Percentiles rank a stretch among this genome's conserved stretches.
phyloP scores from a whole-genome alignment of 2,888 invertebrate species.

The Thereva unica region DNA sequence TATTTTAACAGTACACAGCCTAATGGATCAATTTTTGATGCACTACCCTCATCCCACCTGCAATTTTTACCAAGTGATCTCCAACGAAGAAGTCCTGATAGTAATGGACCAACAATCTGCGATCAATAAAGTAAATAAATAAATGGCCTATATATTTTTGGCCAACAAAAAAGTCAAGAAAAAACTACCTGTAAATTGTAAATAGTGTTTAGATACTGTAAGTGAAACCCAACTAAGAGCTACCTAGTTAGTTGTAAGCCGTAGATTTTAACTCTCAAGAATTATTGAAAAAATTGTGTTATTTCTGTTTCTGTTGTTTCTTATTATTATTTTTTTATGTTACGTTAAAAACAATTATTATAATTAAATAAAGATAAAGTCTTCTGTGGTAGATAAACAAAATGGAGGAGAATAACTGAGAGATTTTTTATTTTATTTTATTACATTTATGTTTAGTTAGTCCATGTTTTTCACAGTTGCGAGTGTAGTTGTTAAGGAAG shows the following conservation, averaged over 20 bases:
- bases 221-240: constrained; percentile 13
- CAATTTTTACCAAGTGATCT: constrained; percentile 35
- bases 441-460: constrained; percentile 1
- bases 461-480: constrained; percentile 30
- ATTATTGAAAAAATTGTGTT: too few species aligned
- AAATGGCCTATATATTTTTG: background rate
- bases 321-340: constrained; percentile 21
- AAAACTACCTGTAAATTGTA: constrained; percentile 27
- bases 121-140: constrained; percentile 29
- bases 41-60: constrained; percentile 14
- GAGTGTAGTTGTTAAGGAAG: constrained; percentile 19
- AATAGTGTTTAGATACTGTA: constrained; percentile 21
- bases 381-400: constrained; percentile 11
- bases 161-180: background rate
- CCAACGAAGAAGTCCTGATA: constrained; percentile 29
- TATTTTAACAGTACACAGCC: constrained; percentile 27
- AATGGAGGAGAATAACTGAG: constrained; percentile 6
- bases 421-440: too few species aligned
- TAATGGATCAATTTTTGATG: constrained; percentile 35
- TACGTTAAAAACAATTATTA: background rate
- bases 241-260: constrained; percentile 15
- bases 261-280: constrained; percentile 15
- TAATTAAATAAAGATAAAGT: background rate
- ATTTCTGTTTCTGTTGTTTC: constrained; percentile 1
- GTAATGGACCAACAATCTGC: constrained; percentile 38